Evolutionary conservation across 1,140 invertebrate genomes (phyloP), one percentile per base, ranked within the genome.

Genomic region (Dreissena rostriformis): DNA sequence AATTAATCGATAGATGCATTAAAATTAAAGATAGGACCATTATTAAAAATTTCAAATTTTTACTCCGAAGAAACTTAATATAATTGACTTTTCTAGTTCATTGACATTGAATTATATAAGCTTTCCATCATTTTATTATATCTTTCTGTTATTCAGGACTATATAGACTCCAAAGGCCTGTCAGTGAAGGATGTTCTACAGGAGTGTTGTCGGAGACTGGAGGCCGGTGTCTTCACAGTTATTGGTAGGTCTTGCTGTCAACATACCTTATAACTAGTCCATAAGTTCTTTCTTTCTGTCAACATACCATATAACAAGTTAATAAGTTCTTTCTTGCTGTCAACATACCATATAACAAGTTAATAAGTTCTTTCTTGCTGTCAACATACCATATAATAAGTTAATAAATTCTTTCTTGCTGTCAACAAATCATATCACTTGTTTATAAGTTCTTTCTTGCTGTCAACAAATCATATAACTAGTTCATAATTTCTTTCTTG

Each of bases 111-210:
- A 39, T 39, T 5, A 39, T 39, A 39, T 39, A 39, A 5, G 39
- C 39, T 39, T 39, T 39, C 39, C 39, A 39, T 39, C 39, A 39
- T 5, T 39, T 39, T 39, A 39, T 39, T 39, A 39, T 39, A 7
- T 84, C n/a, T 22, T 63, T 61, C n/a, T 39, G 70, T 82, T 73
- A 86, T 86, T 12, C 76, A 92, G 92, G 87, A 92, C 70, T 92
- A 92, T 80, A 65, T 93, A 63, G 82, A 89, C 39, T 26, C 66
- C 7, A 90, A 89, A 49, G 84, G 84, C 53, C 82, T 91, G 53
- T 87, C 89, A 51, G 87, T 93, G 1, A 87, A 88, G 61, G 89
- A 92, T 70, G 73, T 93, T 11, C 84, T 92, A 63, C 80, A 84
- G 15, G 82, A 87, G 17, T 92, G 90, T 75, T 82, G 90, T 75